Base-by-base conservation (phyloP, 2,113 vertebrate species). In the Sapajus apella region DNA sequence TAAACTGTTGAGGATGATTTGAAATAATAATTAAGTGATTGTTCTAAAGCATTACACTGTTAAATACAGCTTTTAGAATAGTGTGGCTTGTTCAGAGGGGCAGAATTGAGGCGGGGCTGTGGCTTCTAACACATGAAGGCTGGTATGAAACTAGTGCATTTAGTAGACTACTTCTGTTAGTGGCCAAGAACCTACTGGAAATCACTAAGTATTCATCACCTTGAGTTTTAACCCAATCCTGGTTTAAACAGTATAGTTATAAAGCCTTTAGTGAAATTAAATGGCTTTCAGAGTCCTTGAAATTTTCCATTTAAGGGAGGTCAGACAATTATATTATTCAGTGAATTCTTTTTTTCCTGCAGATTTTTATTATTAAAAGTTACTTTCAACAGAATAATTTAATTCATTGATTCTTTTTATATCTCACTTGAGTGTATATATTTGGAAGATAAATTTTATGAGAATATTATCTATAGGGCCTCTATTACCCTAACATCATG, bases 381-480 rank as follows among this genome's bases (percentile, higher is more conserved):
- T 86, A 43, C 96, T 98, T 97, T 96, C 56, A 77, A 97, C 79
- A 98, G 95, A 95, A 64, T 97, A 93, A 92, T 77, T 96, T 95
- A 96, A 98, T 97, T 97, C 98, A 94, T 13, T 94, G 85, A 56
- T 91, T 98, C 64, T 95, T 98, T 98, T 95, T 66, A 87, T 93
- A 96, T 95, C 95, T 93, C 96, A 97, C 92, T 94, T 97, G 85
- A 97, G 96, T 90, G 17, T 84, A 96, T 90, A 47, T 97, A 98
- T 98, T 97, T 96, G 68, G 61, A 64, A 40, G 72, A 95, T 82
- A 91, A 94, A 95, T 84, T 97, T 98, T 98, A 90, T 95, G 88
- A 98, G 89, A 97, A 94, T n/a, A 97, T 94, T 98, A 13, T 96
- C 64, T 97, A 90, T 95, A 94, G 40, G 73, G 47, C 40, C 73